Conservation (phyloP, 37 sponge, comb jelly and placozoan genomes). For the Hexactinellida sp. region DNA sequence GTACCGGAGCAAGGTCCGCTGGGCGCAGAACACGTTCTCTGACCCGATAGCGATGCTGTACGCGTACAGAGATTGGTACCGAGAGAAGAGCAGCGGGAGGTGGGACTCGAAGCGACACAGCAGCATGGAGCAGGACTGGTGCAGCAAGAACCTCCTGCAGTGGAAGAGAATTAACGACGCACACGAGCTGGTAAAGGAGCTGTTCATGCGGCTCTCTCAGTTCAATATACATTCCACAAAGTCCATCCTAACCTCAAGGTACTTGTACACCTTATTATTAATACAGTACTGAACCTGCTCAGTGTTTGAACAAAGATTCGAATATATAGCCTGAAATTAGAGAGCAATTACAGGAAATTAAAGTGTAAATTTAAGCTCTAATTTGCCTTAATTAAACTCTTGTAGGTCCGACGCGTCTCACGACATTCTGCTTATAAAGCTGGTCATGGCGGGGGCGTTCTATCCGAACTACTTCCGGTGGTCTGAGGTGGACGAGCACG, state of each 20-base stretch:
- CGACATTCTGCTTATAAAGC: constrained; percentile 18
- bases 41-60: constrained; percentile 71
- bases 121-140: constrained; percentile 45
- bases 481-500: constrained; percentile 35
- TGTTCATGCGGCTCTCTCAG: constrained; percentile 28
- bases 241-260: neutral
- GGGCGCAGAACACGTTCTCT: constrained; percentile 42
- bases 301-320: too few species aligned
- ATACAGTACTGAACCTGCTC: too few species aligned
- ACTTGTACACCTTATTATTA: too few species aligned
- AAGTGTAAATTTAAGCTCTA: too few species aligned
- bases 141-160: constrained; percentile 36
- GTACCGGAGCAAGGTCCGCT: constrained; percentile 53
- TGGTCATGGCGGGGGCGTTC: constrained; percentile 68
- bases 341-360: too few species aligned
- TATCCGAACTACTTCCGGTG: constrained; percentile 74
- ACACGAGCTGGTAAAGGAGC: constrained; percentile 43
- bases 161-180: constrained; percentile 32
- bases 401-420: neutral
- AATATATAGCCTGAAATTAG: too few species aligned
- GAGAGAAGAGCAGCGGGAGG: constrained; percentile 14
- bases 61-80: constrained; percentile 62
- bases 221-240: constrained; percentile 43
- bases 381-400: neutral
- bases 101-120: neutral